These are phyloP conservation scores for Macrostomum lignano DNA, from an alignment of 1,140 invertebrate genomes.

Conservation along the genomic window DNA sequence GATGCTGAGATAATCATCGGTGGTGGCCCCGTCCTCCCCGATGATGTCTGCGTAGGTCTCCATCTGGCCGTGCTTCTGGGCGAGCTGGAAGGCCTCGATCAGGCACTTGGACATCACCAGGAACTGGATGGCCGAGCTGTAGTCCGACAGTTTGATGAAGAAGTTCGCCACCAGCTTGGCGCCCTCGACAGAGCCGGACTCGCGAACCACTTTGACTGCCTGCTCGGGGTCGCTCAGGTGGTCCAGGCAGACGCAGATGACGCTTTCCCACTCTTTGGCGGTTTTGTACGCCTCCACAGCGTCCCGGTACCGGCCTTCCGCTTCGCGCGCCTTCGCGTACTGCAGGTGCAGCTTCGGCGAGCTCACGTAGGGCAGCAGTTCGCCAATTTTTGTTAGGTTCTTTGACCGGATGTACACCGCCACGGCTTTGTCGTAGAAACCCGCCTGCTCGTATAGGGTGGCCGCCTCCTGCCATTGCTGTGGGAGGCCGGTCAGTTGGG, in stretches of 20 bases:
- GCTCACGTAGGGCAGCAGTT: constrained; percentile 52
- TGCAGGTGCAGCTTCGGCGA: constrained; percentile 69
- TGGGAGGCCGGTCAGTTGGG: constrained; percentile 7
- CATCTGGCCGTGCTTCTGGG: constrained; percentile 60
- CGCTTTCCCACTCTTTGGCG: constrained; percentile 69
- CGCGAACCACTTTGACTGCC: constrained; percentile 58
- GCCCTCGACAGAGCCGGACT: constrained; percentile 53
- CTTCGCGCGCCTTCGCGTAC: constrained; percentile 80
- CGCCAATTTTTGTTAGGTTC: constrained; percentile 71
- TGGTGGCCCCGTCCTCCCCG: constrained; percentile 37
- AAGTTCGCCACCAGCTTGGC: constrained; percentile 79
- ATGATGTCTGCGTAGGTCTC: constrained; percentile 69
- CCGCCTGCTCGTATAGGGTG: constrained; percentile 53
- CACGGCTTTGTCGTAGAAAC: constrained; percentile 65
- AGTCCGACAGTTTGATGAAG: constrained; percentile 74
- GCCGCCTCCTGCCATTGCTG: constrained; percentile 37
- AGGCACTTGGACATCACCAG: constrained; percentile 70
- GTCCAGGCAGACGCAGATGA: constrained; percentile 62
- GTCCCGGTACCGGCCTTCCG: constrained; percentile 62
- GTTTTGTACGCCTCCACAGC: constrained; percentile 59
- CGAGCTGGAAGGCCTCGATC: constrained; percentile 57
- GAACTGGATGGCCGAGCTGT: constrained; percentile 74
- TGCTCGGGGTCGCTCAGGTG: constrained; percentile 72
- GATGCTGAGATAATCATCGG: constrained; percentile 53
- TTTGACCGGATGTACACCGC: constrained; percentile 64